Conservation (phyloP, 1,140 invertebrate species). For the Zaprionus tsacasi region DNA sequence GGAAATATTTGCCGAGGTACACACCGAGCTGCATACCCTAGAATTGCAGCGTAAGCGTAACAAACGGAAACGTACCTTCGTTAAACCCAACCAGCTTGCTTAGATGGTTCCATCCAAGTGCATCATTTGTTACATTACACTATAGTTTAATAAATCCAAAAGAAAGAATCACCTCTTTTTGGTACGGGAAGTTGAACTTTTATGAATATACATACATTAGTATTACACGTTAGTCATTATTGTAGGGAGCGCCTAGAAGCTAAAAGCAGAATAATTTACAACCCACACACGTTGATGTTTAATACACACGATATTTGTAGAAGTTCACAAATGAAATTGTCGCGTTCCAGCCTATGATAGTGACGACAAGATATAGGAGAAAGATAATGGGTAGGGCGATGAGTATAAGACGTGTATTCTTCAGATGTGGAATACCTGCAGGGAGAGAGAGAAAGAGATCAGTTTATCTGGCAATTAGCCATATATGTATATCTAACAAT, state of each 20-base stretch:
- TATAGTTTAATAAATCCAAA: slow-evolving; percentile 58
- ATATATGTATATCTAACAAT: neutral
- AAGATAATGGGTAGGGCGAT: slow-evolving; percentile 92
- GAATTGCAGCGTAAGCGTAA: slow-evolving; percentile 88
- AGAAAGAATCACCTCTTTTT: neutral
- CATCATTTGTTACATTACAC: slow-evolving; percentile 51
- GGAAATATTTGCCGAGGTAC: slow-evolving; percentile 93
- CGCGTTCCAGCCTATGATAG: slow-evolving; percentile 89
- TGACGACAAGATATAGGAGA: slow-evolving; percentile 92
- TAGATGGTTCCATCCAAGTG: slow-evolving; percentile 40
- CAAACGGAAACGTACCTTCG: slow-evolving; percentile 88
- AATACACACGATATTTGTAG: slow-evolving; percentile 90
- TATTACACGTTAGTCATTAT: slow-evolving; percentile 67
- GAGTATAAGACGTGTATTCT: slow-evolving; percentile 94
- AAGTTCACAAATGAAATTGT: slow-evolving; percentile 91
- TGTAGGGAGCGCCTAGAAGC: slow-evolving; percentile 47
- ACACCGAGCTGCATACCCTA: slow-evolving; percentile 89
- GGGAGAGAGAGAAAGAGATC: slow-evolving; percentile 57
- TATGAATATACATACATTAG: slow-evolving; percentile 30
- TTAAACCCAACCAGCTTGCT: slow-evolving; percentile 87
- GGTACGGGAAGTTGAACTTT: slow-evolving; percentile 33
- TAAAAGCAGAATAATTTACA: slow-evolving; percentile 76
- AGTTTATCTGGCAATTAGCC: neutral
- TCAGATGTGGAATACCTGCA: slow-evolving; percentile 95
- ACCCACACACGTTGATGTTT: slow-evolving; percentile 31